Evolutionary conservation across 2,113 vertebrate species (phyloP), one percentile per base, ranked within the genome.

Genomic region (Etia nguti): DNA sequence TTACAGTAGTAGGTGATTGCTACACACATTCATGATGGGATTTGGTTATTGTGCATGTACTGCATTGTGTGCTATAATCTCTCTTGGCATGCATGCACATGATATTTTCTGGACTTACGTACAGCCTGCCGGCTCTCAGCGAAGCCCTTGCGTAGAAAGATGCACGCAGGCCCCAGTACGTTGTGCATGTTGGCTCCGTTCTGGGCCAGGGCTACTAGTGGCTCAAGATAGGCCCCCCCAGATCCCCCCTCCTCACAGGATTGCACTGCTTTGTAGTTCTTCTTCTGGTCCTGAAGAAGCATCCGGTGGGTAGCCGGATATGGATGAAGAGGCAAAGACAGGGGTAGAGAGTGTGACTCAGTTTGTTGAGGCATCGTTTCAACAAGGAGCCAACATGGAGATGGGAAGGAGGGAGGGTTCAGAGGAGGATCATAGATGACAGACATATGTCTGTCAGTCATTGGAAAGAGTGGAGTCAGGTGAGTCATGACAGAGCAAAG

Each of bases 111-210:
- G 95, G 95, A 99, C 99, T 99, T 99, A 99, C 99, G 97, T 99
- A 99, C 98, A 98, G 98, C 97, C 97, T 97, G 97, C 96, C 98
- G 97, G 97, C 96, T 98, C 96, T 99, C 98, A 80, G 98, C 98
- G 96, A 99, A 98, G 96, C 98, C 98, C 96, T 99, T 99, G 96
- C 98, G 97, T 94, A 99, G 98, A 95, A 99, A 99, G 95, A 99
- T 98, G 97, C 98, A 99, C 81, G 98, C 98, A 2, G 98, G 98
- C 91, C 98, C 98, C 95, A 99, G 97, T 81, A 99, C 96, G 95
- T 97, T 99, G 97, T 98, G 98, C 97, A 98, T 97, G 96, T 97
- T 96, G 7, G 97, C 96, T 89, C 98, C 98, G 95, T 97, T 98
- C 96, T 99, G 98, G 94, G 98, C 97, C 95, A 98, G 96, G 95